phyloP scores from a whole-genome alignment of 1,140 invertebrate genomes.

The Eueides isabella region DNA sequence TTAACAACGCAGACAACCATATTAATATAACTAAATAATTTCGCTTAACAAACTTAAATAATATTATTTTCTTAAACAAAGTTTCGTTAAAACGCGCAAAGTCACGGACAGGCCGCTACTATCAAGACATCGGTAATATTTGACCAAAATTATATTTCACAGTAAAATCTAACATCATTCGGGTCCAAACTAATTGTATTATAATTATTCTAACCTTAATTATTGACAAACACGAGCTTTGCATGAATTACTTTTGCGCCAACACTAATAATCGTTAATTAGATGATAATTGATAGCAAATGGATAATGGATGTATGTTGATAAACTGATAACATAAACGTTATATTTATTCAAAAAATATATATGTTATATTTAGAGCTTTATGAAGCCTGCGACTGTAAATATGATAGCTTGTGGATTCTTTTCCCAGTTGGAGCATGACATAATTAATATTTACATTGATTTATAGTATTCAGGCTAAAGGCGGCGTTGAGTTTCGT shows the following conservation, averaged over 20 bases:
- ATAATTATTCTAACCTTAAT: not conserved
- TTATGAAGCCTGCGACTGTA: too few relatives aligned
- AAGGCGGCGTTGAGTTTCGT: too few relatives aligned
- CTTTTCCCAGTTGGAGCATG: too few relatives aligned
- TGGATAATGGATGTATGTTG: not conserved
- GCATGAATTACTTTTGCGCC: constrained; percentile 14
- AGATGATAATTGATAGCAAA: constrained; percentile 16
- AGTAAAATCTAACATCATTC: not conserved
- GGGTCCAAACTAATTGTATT: not conserved
- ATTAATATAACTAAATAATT: too few relatives aligned
- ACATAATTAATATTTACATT: too few relatives aligned
- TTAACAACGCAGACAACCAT: too few relatives aligned
- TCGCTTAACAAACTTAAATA: too few relatives aligned
- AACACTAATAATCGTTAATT: constrained; percentile 12
- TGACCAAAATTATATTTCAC: not conserved
- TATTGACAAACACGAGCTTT: not conserved
- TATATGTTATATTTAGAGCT: too few relatives aligned
- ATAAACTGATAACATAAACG: not conserved
- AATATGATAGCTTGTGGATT: too few relatives aligned
- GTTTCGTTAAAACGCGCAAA: too few relatives aligned
- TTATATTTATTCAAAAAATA: not conserved
- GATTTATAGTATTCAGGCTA: too few relatives aligned
- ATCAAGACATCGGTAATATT: not conserved
- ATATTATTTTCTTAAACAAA: too few relatives aligned
- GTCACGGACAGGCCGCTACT: not conserved